Base-by-base conservation (phyloP, 2,888 invertebrate species). In the Lottia gigantea region DNA sequence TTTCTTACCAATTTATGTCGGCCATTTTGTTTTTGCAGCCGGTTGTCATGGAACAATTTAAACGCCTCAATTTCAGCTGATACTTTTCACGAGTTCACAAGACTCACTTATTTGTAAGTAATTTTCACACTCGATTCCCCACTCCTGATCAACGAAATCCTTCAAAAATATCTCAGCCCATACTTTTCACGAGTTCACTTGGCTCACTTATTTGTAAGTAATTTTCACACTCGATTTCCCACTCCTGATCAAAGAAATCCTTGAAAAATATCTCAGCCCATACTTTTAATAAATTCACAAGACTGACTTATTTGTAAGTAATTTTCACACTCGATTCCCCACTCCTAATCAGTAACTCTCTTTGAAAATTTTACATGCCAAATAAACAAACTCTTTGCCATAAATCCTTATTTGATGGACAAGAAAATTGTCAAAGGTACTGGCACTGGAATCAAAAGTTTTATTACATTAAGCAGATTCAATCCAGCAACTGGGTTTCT, bases 31-130 rank as follows among this genome's bases (percentile, higher is more conserved):
- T 14, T 14, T 73, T 75, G 61, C 80, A 83, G 84, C 68, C 77
- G 81, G 46, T 68, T 88, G 46, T 74, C 82, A 15, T 83, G 83
- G 6, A 88, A 88, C 73, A 75, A 74, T 31, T 75, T 80, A 14
- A 76, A 76, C 31, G 64, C 75, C 11, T 79, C 76, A 0, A 67
- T 78, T 15, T 71, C 73, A 23, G 25, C 31, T 7, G 64, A 67
- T 7, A 80, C 78, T 11, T 83, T 83, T 67, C 65, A 61, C 8
- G 64, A 66, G 0, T 72, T 76, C 6, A 76, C 76, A 46, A 71
- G 77, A 8, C 67, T 82, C 19, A 73, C 75, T 6, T 71, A 78
- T 46, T 68, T 83, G 82, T 83, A 77, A 81, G 82, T 80, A 64
- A 25, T 63, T 25, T 55, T 7, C 25, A 15, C 8, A 40, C 40